These are phyloP conservation scores for Lithobius niger DNA, from an alignment of 1,140 invertebrate genomes.

Conservation along the genomic window DNA sequence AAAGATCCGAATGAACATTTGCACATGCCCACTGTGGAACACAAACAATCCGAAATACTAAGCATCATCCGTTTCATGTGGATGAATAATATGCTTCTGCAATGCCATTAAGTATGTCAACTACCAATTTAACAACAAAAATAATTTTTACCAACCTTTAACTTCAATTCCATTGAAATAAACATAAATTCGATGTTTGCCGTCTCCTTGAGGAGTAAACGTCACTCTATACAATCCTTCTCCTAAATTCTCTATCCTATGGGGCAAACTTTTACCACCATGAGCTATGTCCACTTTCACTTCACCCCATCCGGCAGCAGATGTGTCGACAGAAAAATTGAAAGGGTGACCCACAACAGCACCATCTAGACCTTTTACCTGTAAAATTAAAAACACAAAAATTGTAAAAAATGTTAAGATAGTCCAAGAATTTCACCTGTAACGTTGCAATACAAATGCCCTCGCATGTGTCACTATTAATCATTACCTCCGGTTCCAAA, in stretches of 20 bases:
- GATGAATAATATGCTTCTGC: too few relatives aligned
- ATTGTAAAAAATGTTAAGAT: too few relatives aligned
- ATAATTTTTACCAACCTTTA: slow-evolving; percentile 74
- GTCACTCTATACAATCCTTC: slow-evolving; percentile 70
- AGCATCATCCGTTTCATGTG: too few relatives aligned
- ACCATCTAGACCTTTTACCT: slow-evolving; percentile 54
- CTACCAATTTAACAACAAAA: too few relatives aligned
- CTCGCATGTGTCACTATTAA: too few relatives aligned
- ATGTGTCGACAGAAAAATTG: slow-evolving; percentile 69
- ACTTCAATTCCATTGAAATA: slow-evolving; percentile 93
- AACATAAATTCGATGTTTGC: slow-evolving; percentile 84
- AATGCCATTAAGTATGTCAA: too few relatives aligned
- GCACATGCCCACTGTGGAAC: too few relatives aligned
- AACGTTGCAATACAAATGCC: too few relatives aligned
- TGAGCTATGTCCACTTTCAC: slow-evolving; percentile 75
- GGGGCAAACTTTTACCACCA: slow-evolving; percentile 50
- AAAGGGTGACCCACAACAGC: slow-evolving; percentile 58
- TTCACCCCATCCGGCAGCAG: slow-evolving; percentile 70
- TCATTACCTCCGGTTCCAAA: too few relatives aligned
- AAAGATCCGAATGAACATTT: neutral
- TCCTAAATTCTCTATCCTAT: slow-evolving; percentile 66
- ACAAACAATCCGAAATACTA: too few relatives aligned
- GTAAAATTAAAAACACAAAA: slow-evolving; percentile 8
- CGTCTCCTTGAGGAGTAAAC: slow-evolving; percentile 74
- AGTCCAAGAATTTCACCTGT: too few relatives aligned